A percentile compares a stretch with the other conserved stretches of the same genome.
phyloP scores from a whole-genome alignment of 2,888 invertebrate species.

The Halocaridina rubra region DNA sequence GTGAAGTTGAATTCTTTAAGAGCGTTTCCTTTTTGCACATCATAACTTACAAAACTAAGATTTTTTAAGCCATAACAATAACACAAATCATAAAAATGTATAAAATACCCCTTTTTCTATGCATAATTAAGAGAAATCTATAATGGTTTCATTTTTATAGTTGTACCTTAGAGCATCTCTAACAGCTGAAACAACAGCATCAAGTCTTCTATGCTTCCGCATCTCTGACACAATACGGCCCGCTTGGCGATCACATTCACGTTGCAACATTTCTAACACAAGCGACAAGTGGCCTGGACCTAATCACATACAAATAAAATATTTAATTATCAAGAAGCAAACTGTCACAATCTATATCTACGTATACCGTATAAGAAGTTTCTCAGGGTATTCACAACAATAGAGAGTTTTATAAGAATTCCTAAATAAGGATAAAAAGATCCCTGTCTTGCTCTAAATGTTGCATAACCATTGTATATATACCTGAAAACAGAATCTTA shows the following conservation, averaged over 20 bases:
- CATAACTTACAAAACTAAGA: too few species aligned
- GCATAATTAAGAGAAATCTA: neutral
- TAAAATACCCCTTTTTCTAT: too few species aligned
- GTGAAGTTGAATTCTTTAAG: too few species aligned
- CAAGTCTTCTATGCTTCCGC: conserved; percentile 76
- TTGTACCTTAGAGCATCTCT: conserved; percentile 72
- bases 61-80: too few species aligned
- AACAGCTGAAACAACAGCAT: conserved; percentile 75
- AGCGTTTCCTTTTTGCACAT: too few species aligned
- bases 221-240: conserved; percentile 78
- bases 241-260: conserved; percentile 80
- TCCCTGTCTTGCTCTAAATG: too few species aligned
- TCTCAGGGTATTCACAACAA: neutral
- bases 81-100: too few species aligned
- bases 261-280: conserved; percentile 80
- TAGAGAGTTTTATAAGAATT: conserved; percentile 4
- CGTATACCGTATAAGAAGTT: too few species aligned
- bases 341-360: too few species aligned
- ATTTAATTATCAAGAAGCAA: neutral
- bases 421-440: too few species aligned
- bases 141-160: too few species aligned
- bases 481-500: conserved; percentile 61
- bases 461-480: too few species aligned
- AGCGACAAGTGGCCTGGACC: conserved; percentile 79
- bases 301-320: conserved; percentile 64